Base-by-base conservation (phyloP, 2,888 invertebrate genomes). In the Terebella lapidaria region DNA sequence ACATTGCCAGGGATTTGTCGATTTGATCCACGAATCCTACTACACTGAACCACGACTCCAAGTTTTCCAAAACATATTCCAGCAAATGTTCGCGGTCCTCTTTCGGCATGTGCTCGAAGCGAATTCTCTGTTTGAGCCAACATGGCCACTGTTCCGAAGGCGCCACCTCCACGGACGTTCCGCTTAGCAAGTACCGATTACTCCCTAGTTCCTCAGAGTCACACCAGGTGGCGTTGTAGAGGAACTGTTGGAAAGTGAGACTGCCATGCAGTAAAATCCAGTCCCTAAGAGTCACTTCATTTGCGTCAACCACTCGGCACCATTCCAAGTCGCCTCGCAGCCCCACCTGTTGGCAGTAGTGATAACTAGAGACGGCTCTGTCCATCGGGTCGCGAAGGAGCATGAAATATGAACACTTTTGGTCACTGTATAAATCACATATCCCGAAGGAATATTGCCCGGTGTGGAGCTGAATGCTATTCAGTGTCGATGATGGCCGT, bases 1-100 rank as follows among this genome's bases (percentile, higher is more conserved):
- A 62, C 61, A 65, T 61, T 46, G 57, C 27, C 18, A 67, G 27
- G 0, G 65, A 60, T 18, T 29, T 47, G 1, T 52, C 57, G 15
- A 59, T 30, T 2, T 65, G 60, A 18, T 63, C 63, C 5, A 47
- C 54, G 1, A 63, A 20, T 1, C 67, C 67, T 10, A 67, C 46
- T 5, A 60, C 67, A 22, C 58, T 53, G 55, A 67, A 63, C 67
- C 67, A 67, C 20, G 58, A 29, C n/a, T 64, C 63, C n/a, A 67
- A 54, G 47, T 65, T 59, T 5, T 53, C 57, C 3, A 63, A 24
- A 2, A 65, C 56, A 25, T 67, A 63, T 24, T 65, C 58, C 15
- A 63, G 18, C 1, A 63, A 51, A 24, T 64, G 49, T 18, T 26
- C n/a, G 22, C 29, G 10, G 10, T 55, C 54, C 2, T 51, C 22